Evolutionary conservation across 2,888 invertebrate species (phyloP), one percentile per base, ranked within the genome.

Genomic region (Eupithecia centaureata): DNA sequence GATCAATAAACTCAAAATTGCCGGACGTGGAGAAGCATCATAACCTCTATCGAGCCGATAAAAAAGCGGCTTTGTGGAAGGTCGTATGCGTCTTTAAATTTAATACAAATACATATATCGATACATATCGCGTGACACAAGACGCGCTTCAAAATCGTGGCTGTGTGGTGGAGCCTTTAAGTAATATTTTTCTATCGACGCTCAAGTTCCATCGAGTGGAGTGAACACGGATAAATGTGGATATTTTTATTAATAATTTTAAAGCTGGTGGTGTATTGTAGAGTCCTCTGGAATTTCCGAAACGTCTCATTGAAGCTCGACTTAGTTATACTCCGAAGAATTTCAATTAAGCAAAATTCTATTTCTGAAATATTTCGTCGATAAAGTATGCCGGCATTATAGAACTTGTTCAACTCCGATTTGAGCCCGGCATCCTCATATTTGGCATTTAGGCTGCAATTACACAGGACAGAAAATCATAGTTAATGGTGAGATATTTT

Each of bases 331-430:
- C 22, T 47, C 47, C 61, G 30, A 68, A 73, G 68, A 62, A 69
- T 71, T 76, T 73, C 70, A 77, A 73, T 76, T 72, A 77, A 69
- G 68, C 63, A 42, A 58, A 47, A 64, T 67, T 62, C 70, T 68
- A 71, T 67, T 70, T 73, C 69, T 59, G 66, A 64, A 72, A 73
- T 73, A 75, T 71, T 74, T 70, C 66, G 69, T 65, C 65, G 72
- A 73, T 76, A 61, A 76, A 74, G 76, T 72, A 77, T 77, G 73
- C 74, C 30, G 68, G 61, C 69, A 71, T 74, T 73, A 73, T 76
- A 68, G 65, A 65, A 74, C 72, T 76, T 77, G 64, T 65, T 68
- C 64, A 73, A 74, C 72, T 76, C 68, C 71, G 65, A 71, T 72
- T 75, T 70, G 66, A 70, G 67, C 64, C 63, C 64, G 62, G 67